Evolutionary conservation across 2,888 invertebrate genomes (phyloP).

Genomic region (Tortricodes alternella): DNA sequence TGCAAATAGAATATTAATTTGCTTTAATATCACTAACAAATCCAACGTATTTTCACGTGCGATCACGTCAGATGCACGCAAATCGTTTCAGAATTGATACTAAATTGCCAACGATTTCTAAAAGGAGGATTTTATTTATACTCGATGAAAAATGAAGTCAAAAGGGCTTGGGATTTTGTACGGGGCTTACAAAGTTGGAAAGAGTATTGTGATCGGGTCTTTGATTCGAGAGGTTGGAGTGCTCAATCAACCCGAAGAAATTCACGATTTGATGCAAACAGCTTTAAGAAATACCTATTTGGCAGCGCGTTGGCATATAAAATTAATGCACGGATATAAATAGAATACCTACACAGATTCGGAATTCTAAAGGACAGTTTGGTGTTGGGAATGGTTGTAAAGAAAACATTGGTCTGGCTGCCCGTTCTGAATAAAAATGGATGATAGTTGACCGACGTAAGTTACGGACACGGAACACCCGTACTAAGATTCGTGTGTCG

Average conservation of each 20-base stretch:
- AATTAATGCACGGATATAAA: background rate
- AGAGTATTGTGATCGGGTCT: slow-evolving; percentile 41
- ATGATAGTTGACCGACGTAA: too few relatives aligned
- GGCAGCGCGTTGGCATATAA: background rate
- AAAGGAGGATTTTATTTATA: slow-evolving; percentile 3
- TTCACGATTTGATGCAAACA: background rate
- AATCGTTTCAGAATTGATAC: slow-evolving; percentile 7
- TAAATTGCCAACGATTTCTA: background rate
- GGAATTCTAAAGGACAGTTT: too few relatives aligned
- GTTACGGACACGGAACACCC: too few relatives aligned
- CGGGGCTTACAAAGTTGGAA: slow-evolving; percentile 35
- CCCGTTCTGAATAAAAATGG: too few relatives aligned
- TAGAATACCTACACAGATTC: too few relatives aligned
- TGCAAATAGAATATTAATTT: background rate
- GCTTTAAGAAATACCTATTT: background rate
- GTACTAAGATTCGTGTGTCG: too few relatives aligned
- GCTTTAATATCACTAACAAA: background rate
- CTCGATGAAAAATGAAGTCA: slow-evolving; percentile 24
- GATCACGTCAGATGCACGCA: slow-evolving; percentile 4
- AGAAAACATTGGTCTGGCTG: too few relatives aligned
- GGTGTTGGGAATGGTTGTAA: too few relatives aligned
- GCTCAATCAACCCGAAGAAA: slow-evolving; percentile 5
- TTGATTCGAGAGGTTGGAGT: slow-evolving; percentile 38
- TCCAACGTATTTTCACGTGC: background rate
- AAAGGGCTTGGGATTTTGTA: slow-evolving; percentile 30